Evolutionary conservation across 2,888 invertebrate species (phyloP).

Genomic region (Harpalus rufipes): DNA sequence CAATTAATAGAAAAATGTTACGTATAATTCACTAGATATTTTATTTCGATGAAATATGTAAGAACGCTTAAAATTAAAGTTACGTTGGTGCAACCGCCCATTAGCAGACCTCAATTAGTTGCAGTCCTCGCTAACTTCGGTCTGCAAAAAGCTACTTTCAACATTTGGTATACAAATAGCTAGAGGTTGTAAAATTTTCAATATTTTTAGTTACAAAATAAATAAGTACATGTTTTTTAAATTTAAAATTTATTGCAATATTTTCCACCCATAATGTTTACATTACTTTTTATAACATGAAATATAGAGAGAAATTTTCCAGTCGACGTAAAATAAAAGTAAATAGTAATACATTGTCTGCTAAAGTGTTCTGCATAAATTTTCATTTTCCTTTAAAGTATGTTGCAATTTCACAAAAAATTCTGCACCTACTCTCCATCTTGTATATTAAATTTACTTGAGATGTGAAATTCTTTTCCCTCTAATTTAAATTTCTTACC

Average conservation of each 20-base stretch:
- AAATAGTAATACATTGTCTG: constrained; percentile 34
- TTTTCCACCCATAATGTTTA: constrained; percentile 29
- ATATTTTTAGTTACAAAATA: no score
- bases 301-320: constrained; percentile 3
- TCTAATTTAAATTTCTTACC: no score
- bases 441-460: not conserved
- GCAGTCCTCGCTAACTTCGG: no score
- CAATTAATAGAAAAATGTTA: no score
- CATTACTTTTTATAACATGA: constrained; percentile 34
- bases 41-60: no score
- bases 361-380: constrained; percentile 10
- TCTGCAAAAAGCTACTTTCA: no score
- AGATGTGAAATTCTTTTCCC: not conserved
- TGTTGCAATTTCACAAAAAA: not conserved
- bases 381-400: constrained; percentile 2
- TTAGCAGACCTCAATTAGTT: no score
- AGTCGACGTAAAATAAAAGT: constrained; percentile 5
- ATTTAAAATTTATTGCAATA: constrained; percentile 21
- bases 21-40: no score
- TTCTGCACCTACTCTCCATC: not conserved
- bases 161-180: no score
- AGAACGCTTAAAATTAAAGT: no score
- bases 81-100: no score
- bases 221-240: not conserved
- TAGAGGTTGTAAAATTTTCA: no score